Conservation (phyloP, 2,888 invertebrate species). For the Bombylius discolor region DNA sequence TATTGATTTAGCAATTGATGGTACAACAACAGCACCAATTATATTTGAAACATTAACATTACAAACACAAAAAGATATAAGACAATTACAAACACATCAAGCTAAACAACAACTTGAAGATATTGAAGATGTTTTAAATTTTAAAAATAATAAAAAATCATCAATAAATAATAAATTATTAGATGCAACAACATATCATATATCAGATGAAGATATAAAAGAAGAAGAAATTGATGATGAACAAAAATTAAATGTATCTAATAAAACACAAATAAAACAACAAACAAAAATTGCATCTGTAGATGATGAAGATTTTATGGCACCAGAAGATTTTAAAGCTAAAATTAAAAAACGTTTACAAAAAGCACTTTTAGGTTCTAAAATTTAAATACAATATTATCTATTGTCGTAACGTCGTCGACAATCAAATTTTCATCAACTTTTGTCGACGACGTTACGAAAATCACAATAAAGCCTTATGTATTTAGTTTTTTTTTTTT, state of each 20-base stretch:
- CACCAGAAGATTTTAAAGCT: conserved; percentile 28
- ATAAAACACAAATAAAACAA: neutral
- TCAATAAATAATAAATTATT: neutral
- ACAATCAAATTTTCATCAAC: no score
- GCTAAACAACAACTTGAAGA: neutral
- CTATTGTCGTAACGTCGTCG: no score
- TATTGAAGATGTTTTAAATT: neutral
- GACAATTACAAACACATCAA: neutral
- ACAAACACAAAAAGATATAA: no score
- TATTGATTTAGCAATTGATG: conserved; percentile 31
- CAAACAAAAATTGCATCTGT: neutral
- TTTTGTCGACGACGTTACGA: no score
- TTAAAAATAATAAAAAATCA: neutral
- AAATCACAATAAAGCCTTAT: no score
- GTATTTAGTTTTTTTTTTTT: no score
- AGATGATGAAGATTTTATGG: conserved; percentile 13
- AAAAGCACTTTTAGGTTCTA: conserved; percentile 23
- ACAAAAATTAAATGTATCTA: neutral
- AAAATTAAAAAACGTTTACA: conserved; percentile 32
- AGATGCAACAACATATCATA: neutral
- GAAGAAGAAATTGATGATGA: neutral
- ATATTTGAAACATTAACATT: conserved; percentile 1
- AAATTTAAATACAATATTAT: conserved; percentile 17
- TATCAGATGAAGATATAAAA: neutral
- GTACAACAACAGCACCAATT: conserved; percentile 25